phyloP scores from a whole-genome alignment of 2,797 vertebrate species.

The Semaprochilodus insignis region DNA sequence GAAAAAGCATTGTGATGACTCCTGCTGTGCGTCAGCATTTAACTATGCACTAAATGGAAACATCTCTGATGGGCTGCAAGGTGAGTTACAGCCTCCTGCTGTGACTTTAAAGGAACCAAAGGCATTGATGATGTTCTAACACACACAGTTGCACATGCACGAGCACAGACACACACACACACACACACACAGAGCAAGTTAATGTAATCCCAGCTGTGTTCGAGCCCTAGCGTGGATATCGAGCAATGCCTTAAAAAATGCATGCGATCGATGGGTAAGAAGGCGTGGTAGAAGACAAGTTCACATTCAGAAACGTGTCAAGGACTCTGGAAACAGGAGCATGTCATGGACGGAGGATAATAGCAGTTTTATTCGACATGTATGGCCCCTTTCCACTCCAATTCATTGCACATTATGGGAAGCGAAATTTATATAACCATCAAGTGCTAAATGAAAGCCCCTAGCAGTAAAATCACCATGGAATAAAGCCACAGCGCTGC shows the following conservation, averaged over 20 bases:
- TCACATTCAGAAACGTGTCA: slow-evolving; percentile 22
- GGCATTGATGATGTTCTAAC: neutral
- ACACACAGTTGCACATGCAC: neutral
- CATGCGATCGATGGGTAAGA: slow-evolving; percentile 26
- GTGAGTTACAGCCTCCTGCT: slow-evolving; percentile 25
- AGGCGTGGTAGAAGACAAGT: neutral
- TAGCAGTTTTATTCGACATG: slow-evolving; percentile 12
- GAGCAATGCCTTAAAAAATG: slow-evolving; percentile 36
- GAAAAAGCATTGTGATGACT: slow-evolving; percentile 13
- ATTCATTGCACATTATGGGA: neutral
- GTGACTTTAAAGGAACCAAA: slow-evolving; percentile 5
- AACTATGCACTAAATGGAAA: slow-evolving; percentile 10
- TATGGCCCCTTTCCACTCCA: neutral
- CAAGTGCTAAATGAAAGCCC: neutral
- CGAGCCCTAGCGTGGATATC: slow-evolving; percentile 15
- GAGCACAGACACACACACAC: neutral
- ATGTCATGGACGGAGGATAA: neutral
- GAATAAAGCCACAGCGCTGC: neutral
- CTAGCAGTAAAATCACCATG: slow-evolving; percentile 2
- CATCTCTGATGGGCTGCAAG: neutral
- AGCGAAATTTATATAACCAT: slow-evolving; percentile 6
- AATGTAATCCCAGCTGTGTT: slow-evolving; percentile 8
- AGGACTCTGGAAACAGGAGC: neutral
- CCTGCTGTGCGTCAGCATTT: slow-evolving; percentile 28
- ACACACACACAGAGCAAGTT: slow-evolving; percentile 11